Percentiles rank a stretch among this genome's conserved stretches.
Evolutionary conservation across 23 tunicate species (phyloP).

Genomic region (Trididemnum clinides): DNA sequence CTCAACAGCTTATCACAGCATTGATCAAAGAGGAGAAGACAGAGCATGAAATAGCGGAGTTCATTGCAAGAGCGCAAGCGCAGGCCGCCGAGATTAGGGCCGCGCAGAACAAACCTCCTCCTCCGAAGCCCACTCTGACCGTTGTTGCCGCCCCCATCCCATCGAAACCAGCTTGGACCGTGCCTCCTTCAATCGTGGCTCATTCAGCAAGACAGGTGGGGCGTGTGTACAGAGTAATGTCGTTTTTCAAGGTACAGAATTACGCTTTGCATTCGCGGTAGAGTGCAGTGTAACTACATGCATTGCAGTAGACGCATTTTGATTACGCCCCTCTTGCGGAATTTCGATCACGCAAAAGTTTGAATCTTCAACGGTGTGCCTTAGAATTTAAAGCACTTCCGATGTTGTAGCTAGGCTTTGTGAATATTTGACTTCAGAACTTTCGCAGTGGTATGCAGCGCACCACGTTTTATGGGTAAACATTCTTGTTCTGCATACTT

Average conservation of each 20-base stretch:
- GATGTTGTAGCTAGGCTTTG: no score
- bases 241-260: neutral
- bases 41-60: constrained; percentile 58
- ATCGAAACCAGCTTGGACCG: constrained; percentile 75
- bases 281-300: no score
- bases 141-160: constrained; percentile 76
- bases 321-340: no score
- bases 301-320: no score
- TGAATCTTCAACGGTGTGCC: no score
- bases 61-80: constrained; percentile 63
- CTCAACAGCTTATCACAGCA: constrained; percentile 69
- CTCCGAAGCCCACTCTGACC: constrained; percentile 46
- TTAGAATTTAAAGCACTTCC: no score
- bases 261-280: neutral
- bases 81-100: constrained; percentile 51
- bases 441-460: no score
- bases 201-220: constrained; percentile 42
- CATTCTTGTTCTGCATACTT: no score
- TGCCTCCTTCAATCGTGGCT: constrained; percentile 61
- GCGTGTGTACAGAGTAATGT: neutral
- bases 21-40: constrained; percentile 76
- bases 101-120: constrained; percentile 47
- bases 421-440: no score
- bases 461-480: no score
- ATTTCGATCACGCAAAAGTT: no score